phyloP scores from a whole-genome alignment of 2,888 invertebrate species.

The Drosophila atroscutellata region DNA sequence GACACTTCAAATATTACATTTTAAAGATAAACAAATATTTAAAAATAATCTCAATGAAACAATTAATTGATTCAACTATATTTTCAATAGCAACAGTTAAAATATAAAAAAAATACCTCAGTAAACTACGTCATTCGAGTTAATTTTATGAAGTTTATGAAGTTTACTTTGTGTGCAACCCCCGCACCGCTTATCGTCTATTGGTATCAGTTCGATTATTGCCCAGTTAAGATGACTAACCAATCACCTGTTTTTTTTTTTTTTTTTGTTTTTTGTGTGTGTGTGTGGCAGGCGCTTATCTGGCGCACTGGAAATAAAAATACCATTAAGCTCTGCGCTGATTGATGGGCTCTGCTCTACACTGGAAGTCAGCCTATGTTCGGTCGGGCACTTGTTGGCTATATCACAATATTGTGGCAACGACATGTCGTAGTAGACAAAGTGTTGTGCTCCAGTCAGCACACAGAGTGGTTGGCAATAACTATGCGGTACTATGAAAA shows the following conservation, averaged over 20 bases:
- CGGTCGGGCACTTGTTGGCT: not conserved
- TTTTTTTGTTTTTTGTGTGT: not conserved
- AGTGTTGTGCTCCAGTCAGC: slow-evolving; percentile 51
- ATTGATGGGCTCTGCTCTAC: slow-evolving; percentile 44
- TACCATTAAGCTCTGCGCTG: slow-evolving; percentile 43
- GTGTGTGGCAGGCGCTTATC: slow-evolving; percentile 31
- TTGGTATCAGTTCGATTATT: slow-evolving; percentile 19
- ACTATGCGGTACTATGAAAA: slow-evolving; percentile 74
- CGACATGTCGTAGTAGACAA: slow-evolving; percentile 49
- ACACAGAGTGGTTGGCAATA: slow-evolving; percentile 14
- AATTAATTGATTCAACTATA: not conserved
- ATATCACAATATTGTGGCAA: slow-evolving; percentile 10
- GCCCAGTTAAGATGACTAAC: slow-evolving; percentile 38
- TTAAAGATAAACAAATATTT: not conserved
- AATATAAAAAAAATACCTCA: not conserved
- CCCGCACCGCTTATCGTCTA: slow-evolving; percentile 7
- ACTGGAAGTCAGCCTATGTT: slow-evolving; percentile 14
- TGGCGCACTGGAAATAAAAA: slow-evolving; percentile 29
- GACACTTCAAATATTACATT: not conserved
- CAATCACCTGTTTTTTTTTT: slow-evolving; percentile 24
- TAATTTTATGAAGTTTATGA: not conserved
- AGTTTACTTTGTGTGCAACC: slow-evolving; percentile 6
- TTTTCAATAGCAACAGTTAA: not conserved
- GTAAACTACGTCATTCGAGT: not conserved
- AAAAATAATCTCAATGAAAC: not conserved